Evolutionary conservation across 2,797 vertebrate species (phyloP).

Genomic region (Lepilemur septentrionalis): DNA sequence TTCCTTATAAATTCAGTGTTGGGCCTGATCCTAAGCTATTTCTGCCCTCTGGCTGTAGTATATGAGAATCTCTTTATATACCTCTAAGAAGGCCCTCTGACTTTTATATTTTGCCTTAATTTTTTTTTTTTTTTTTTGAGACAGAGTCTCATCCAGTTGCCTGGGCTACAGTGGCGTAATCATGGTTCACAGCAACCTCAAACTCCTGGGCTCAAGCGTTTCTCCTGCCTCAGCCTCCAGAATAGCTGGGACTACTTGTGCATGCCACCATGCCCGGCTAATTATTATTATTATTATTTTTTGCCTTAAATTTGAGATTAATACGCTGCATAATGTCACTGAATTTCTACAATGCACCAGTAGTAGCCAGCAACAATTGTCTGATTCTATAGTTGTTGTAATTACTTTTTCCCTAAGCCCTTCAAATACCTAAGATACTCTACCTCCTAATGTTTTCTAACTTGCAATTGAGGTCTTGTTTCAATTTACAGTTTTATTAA

Average conservation of each 20-base stretch:
- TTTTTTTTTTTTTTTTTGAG: neutral
- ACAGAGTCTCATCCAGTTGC: neutral
- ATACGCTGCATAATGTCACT: neutral
- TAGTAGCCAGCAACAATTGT: neutral
- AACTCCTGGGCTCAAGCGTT: neutral
- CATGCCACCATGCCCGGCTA: neutral
- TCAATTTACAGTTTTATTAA: neutral
- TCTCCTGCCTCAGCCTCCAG: neutral
- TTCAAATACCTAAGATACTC: neutral
- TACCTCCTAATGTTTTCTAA: neutral
- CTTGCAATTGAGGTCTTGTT: neutral
- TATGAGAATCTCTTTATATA: neutral
- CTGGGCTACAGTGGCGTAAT: neutral
- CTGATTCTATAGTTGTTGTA: neutral
- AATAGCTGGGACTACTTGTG: neutral
- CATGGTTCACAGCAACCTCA: neutral
- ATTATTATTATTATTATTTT: neutral
- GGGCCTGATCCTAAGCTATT: neutral
- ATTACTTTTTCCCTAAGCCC: neutral
- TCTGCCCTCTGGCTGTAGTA: neutral
- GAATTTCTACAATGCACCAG: neutral
- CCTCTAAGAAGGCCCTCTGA: neutral
- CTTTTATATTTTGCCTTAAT: neutral
- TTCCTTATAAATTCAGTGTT: neutral
- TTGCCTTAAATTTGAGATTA: neutral